Evolutionary conservation across 2,797 vertebrate species (phyloP).

Genomic region (Megalops cyprinoides): DNA sequence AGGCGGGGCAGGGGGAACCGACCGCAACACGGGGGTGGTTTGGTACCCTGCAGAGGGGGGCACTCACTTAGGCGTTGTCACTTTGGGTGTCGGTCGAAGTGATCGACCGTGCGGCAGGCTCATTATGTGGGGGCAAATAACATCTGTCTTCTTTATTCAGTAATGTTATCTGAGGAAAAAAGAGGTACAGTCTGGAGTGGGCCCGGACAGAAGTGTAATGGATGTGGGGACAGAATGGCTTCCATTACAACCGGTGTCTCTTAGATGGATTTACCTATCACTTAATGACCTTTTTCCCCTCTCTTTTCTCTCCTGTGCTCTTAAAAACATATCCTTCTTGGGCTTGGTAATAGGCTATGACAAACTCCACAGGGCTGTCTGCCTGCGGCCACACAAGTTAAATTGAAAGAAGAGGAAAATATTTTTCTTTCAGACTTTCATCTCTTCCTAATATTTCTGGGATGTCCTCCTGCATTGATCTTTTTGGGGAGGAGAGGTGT

Average conservation of each 20-base stretch:
- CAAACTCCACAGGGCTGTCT: constrained; percentile 27
- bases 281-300: constrained; percentile 39
- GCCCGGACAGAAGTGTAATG: constrained; percentile 25
- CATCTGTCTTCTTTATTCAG: constrained; percentile 29
- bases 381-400: constrained; percentile 21
- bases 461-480: constrained; percentile 43
- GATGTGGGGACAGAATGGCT: constrained; percentile 19
- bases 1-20: background rate
- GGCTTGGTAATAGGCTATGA: constrained; percentile 44
- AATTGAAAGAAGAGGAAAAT: constrained; percentile 36
- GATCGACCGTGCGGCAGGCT: background rate
- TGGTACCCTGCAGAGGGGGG: background rate
- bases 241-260: constrained; percentile 35
- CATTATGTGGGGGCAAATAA: constrained; percentile 28
- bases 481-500: constrained; percentile 8
- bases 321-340: constrained; percentile 50
- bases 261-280: constrained; percentile 44
- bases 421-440: constrained; percentile 28
- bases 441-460: constrained; percentile 36
- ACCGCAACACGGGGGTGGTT: background rate
- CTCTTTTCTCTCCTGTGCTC: constrained; percentile 21
- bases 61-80: constrained; percentile 32
- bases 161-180: constrained; percentile 29
- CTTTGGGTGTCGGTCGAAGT: constrained; percentile 12
- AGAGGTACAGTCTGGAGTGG: constrained; percentile 21